These are phyloP conservation scores for Hemitrygon akajei DNA, from an alignment of 2,797 vertebrate genomes.

Conservation along the genomic window DNA sequence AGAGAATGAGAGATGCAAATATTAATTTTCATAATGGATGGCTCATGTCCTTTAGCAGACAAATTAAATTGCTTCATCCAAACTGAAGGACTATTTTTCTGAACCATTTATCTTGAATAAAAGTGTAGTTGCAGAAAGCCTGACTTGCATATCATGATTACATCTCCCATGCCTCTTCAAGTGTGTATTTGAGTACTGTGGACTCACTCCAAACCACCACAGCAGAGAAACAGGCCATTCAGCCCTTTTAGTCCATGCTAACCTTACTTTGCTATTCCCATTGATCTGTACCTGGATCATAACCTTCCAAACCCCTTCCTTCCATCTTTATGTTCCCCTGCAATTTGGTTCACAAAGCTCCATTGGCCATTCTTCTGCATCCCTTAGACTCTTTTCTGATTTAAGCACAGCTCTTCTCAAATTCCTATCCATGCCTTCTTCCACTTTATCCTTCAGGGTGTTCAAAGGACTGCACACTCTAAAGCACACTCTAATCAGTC, in stretches of 20 bases:
- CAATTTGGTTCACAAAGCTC: neutral
- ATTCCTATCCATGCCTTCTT: neutral
- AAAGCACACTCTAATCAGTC: neutral
- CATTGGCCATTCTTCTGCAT: neutral
- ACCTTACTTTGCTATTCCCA: too few species aligned
- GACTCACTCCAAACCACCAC: neutral
- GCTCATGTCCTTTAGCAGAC: neutral
- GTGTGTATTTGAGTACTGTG: neutral
- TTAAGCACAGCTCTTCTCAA: neutral
- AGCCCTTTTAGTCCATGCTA: too few species aligned
- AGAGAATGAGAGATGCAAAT: slow-evolving; percentile 7
- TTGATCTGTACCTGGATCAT: too few species aligned
- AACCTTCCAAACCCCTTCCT: too few species aligned
- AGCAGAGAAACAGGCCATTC: too few species aligned
- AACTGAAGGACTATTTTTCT: neutral
- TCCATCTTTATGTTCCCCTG: neutral
- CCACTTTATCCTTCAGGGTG: neutral
- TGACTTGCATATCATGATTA: slow-evolving; percentile 26
- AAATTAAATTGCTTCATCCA: slow-evolving; percentile 31
- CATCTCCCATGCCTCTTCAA: neutral
- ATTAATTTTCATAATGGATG: slow-evolving; percentile 30
- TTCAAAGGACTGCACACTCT: neutral
- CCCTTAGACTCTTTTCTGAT: neutral
- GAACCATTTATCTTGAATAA: neutral
- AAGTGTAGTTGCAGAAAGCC: neutral